Evolutionary conservation across 2,113 vertebrate genomes (phyloP).

Genomic region (Diphyllodes magnificus): DNA sequence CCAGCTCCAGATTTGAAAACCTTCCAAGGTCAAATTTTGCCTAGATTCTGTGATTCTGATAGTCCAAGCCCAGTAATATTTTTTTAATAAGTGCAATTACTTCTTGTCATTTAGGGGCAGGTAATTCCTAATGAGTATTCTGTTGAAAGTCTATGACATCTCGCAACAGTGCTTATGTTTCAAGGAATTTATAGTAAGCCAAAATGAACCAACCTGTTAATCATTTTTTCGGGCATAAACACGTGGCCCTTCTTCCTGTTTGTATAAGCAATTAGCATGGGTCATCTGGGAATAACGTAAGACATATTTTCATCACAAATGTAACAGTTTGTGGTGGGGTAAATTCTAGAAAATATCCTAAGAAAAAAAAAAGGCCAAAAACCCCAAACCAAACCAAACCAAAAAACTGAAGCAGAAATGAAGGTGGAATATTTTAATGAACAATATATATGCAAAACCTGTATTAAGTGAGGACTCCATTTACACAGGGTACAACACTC

Average conservation of each 20-base stretch:
- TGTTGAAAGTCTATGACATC: not conserved
- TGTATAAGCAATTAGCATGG: not conserved
- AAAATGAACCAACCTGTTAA: constrained; percentile 1
- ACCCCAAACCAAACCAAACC: not conserved
- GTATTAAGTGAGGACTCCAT: not conserved
- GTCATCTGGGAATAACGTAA: not conserved
- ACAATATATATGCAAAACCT: not conserved
- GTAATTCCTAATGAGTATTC: not conserved
- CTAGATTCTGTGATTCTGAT: not conserved
- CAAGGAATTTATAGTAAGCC: not conserved
- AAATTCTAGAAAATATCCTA: not conserved
- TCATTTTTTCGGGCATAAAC: not conserved
- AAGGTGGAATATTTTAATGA: not conserved
- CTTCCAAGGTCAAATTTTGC: not conserved
- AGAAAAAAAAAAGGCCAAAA: not conserved
- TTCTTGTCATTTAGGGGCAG: not conserved
- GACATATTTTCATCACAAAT: not conserved
- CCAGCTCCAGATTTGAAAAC: not conserved
- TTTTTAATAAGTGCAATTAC: not conserved
- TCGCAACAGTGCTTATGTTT: not conserved
- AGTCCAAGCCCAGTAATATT: not conserved
- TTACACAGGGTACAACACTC: not conserved
- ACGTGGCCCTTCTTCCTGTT: not conserved
- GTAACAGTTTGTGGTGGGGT: not conserved
- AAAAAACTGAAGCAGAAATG: not conserved